phyloP scores from a whole-genome alignment of 2,888 invertebrate species.

The Osedax frankpressi region DNA sequence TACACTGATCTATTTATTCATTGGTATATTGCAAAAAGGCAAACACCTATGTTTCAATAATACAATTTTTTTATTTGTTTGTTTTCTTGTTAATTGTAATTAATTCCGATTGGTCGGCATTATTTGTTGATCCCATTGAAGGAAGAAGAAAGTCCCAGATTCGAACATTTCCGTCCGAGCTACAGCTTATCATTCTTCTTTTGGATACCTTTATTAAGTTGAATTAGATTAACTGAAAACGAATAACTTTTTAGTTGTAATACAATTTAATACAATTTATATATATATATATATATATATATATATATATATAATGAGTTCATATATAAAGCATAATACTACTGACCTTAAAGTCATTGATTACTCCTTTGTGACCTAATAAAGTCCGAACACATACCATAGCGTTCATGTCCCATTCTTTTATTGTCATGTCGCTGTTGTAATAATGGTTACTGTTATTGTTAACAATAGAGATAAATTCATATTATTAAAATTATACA shows the following conservation, averaged over 20 bases:
- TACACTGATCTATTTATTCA: too few relatives aligned
- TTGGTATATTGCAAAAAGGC: too few relatives aligned
- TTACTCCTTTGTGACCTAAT: slow-evolving; percentile 38
- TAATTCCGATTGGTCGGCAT: too few relatives aligned
- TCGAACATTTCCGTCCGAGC: slow-evolving; percentile 35
- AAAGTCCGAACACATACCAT: slow-evolving; percentile 40
- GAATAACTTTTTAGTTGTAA: too few relatives aligned
- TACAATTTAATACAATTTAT: too few relatives aligned
- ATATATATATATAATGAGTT: neutral
- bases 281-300: neutral
- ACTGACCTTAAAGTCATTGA: slow-evolving; percentile 36
- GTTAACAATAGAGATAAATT: neutral
- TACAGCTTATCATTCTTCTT: slow-evolving; percentile 34
- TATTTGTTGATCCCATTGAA: neutral
- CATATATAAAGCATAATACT: neutral
- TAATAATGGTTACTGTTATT: slow-evolving; percentile 14
- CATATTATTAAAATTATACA: neutral
- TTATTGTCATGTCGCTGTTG: slow-evolving; percentile 37
- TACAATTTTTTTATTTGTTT: too few relatives aligned
- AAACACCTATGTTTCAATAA: too few relatives aligned
- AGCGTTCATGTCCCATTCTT: slow-evolving; percentile 41
- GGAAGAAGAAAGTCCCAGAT: slow-evolving; percentile 31
- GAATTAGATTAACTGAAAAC: too few relatives aligned
- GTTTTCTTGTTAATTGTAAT: too few relatives aligned
- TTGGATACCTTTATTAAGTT: slow-evolving; percentile 30